phyloP scores from a whole-genome alignment of 2,797 vertebrate species.

The Mormyrops boulengeri region DNA sequence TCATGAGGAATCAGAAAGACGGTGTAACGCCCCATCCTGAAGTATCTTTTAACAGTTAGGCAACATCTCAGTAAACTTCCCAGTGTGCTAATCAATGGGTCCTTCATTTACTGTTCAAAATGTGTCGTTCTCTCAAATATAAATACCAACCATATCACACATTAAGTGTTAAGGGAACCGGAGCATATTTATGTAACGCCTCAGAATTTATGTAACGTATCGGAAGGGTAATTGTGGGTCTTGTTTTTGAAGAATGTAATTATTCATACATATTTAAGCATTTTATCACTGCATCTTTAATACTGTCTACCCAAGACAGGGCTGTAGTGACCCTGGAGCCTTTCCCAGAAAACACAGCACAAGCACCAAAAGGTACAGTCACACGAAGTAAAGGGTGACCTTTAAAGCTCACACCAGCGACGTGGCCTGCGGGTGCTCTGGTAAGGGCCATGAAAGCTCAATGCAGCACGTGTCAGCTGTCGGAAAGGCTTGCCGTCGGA shows the following conservation, averaged over 20 bases:
- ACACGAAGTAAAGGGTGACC: not conserved
- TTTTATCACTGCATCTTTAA: not conserved
- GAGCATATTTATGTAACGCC: constrained; percentile 1
- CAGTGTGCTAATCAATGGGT: not conserved
- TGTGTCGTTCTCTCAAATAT: not conserved
- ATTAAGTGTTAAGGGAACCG: not conserved
- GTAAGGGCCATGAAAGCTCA: not conserved
- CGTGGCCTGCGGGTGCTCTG: not conserved
- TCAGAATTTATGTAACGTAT: not conserved
- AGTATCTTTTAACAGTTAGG: not conserved
- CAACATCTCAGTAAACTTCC: not conserved
- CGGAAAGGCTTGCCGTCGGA: not conserved
- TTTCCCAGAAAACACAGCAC: not conserved
- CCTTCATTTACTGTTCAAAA: not conserved
- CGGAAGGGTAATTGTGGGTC: not conserved
- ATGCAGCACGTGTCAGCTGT: not conserved
- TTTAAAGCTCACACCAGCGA: not conserved
- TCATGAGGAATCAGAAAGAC: not conserved
- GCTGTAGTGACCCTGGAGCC: not conserved
- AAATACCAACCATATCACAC: not conserved
- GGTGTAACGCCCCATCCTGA: not conserved
- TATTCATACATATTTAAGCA: not conserved
- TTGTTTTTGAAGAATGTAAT: not conserved
- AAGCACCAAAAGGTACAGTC: not conserved
- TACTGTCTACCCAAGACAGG: not conserved